phyloP scores from a whole-genome alignment of 2,888 invertebrate species.

The Dryococelus australis region DNA sequence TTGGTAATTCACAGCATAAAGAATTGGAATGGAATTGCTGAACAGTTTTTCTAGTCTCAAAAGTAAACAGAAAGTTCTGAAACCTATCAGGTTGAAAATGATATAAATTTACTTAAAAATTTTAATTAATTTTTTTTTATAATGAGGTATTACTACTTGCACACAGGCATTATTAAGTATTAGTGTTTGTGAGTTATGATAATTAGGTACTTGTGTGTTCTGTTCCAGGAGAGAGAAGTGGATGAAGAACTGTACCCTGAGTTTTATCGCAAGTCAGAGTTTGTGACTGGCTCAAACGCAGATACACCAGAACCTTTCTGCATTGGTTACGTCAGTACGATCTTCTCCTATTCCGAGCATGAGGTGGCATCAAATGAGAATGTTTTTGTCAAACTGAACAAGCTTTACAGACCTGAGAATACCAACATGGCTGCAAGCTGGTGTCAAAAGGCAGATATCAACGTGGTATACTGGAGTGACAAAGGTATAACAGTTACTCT shows the following conservation, averaged over 20 bases:
- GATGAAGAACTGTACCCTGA: slow-evolving; percentile 81
- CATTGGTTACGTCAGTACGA: slow-evolving; percentile 72
- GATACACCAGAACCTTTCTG: slow-evolving; percentile 78
- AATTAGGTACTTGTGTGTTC: background rate
- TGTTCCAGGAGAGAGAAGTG: slow-evolving; percentile 54
- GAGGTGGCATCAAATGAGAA: slow-evolving; percentile 62
- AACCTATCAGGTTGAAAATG: no score
- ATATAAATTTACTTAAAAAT: no score
- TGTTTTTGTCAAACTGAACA: slow-evolving; percentile 70
- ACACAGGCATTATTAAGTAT: no score
- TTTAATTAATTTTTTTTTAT: no score
- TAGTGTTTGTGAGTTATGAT: no score
- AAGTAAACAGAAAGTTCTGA: no score
- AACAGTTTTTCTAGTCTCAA: no score
- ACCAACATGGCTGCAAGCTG: slow-evolving; percentile 66
- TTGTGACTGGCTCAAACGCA: slow-evolving; percentile 73
- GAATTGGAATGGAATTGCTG: no score
- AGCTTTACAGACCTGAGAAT: slow-evolving; percentile 80
- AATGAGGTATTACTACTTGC: no score
- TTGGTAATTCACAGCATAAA: no score
- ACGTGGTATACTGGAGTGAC: slow-evolving; percentile 79
- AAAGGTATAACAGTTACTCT: slow-evolving; percentile 63
- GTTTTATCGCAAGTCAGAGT: slow-evolving; percentile 71
- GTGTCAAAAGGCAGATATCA: slow-evolving; percentile 72
- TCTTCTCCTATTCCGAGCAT: slow-evolving; percentile 64